phyloP scores from a whole-genome alignment of 2,113 vertebrate genomes.

The Ammospiza nelsoni region DNA sequence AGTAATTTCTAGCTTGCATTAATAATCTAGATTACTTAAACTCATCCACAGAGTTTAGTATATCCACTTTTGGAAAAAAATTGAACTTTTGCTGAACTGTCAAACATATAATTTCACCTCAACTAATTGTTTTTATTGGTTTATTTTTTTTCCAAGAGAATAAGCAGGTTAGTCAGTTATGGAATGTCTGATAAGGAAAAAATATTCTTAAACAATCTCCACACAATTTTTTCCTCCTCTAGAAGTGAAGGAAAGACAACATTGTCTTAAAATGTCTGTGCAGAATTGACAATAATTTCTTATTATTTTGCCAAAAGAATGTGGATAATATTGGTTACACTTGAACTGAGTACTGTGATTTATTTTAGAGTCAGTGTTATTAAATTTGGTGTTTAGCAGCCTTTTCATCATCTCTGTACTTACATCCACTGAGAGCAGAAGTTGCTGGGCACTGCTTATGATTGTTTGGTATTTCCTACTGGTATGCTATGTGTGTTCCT shows the following conservation, averaged over 20 bases:
- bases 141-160: neutral
- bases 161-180: neutral
- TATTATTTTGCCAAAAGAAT: slow-evolving; percentile 4
- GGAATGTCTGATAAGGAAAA: neutral
- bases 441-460: neutral
- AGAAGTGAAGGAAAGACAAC: neutral
- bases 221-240: neutral
- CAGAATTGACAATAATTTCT: neutral
- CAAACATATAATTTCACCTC: neutral
- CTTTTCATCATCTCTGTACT: slow-evolving; percentile 23
- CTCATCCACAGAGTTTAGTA: neutral
- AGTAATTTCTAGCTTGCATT: neutral
- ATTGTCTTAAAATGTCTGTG: neutral
- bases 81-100: neutral
- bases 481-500: neutral
- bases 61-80: neutral
- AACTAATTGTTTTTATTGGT: slow-evolving; percentile 25
- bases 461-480: slow-evolving; percentile 24
- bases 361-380: slow-evolving; percentile 33
- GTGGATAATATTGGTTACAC: slow-evolving; percentile 3
- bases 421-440: neutral
- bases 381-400: slow-evolving; percentile 18
- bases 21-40: neutral
- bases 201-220: neutral
- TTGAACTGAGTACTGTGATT: neutral